These are phyloP conservation scores for Dendrolimus houi DNA, from an alignment of 2,888 invertebrate genomes.

Conservation along the genomic window DNA sequence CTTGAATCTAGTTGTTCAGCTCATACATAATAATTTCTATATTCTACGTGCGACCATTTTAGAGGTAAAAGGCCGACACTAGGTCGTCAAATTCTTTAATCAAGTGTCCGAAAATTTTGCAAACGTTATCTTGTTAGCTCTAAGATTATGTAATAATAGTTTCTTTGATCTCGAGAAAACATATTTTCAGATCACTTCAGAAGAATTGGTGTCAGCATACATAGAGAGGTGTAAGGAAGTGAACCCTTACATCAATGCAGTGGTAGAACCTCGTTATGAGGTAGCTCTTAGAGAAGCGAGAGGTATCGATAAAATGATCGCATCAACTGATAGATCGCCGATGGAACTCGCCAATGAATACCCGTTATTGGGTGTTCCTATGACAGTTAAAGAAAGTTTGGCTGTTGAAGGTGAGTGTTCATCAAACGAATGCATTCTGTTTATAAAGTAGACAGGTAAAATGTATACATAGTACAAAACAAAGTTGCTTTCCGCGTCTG, in stretches of 20 bases:
- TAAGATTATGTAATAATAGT: no score
- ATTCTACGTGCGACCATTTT: no score
- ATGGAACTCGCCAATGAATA: slow-evolving; percentile 80
- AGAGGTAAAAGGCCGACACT: no score
- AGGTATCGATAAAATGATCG: slow-evolving; percentile 81
- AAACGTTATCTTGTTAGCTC: no score
- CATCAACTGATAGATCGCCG: slow-evolving; percentile 68
- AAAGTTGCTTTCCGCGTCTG: no score
- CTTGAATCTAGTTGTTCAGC: no score
- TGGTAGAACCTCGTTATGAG: slow-evolving; percentile 86
- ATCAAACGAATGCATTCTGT: background rate
- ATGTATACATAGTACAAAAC: no score
- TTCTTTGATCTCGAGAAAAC: no score
- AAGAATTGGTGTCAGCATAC: slow-evolving; percentile 82
- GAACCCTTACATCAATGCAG: slow-evolving; percentile 86
- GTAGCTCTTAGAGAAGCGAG: slow-evolving; percentile 85
- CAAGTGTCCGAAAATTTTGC: no score
- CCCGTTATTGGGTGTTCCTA: slow-evolving; percentile 88
- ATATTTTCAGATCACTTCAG: slow-evolving; percentile 79
- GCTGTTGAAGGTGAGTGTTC: slow-evolving; percentile 79
- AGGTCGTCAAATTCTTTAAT: no score
- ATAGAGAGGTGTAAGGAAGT: slow-evolving; percentile 86
- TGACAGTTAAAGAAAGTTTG: slow-evolving; percentile 90
- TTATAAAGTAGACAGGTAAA: no score
- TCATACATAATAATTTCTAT: no score